Base-by-base conservation (phyloP, 2,113 vertebrate genomes). In the Campylorhamphus procurvoides region DNA sequence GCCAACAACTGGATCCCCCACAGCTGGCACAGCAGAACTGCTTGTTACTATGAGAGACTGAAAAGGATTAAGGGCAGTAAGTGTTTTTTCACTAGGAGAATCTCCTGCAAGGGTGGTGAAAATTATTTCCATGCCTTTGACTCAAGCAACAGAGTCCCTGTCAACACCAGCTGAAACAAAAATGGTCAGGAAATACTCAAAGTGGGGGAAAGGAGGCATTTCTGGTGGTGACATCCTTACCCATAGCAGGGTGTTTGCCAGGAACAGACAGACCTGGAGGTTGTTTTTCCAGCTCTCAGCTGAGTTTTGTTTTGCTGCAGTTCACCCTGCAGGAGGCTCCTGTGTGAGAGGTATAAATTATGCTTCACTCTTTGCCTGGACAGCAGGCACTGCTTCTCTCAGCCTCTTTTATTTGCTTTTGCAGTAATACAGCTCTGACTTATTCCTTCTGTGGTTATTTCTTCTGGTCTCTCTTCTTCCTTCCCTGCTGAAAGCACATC, bases 281-380 rank as follows among this genome's bases (percentile, higher is more conserved):
- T 0, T 69, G 60, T 53, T 89, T 88, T 78, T 27, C 33, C 67
- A 85, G 16, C 69, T 87, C 31, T 90, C 46, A 62, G 22, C 31
- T 49, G 58, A 83, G 59, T 28, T 88, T 91, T 90, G 64, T 86
- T 95, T 93, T 91, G 73, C 69, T 76, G 67, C n/a, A 69, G 78
- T 87, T 90, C 50, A 44, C 37, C 55, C 85, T 85, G 66, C 91
- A 87, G 53, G 66, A 80, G 64, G 35, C 69, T 81, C 39, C 42
- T 83, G 33, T n/a, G 33, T 59, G 7, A 95, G 39, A 59, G 10
- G 17, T 74, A 42, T 86, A 90, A 83, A 81, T 96, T 94, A 50
- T 60, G 58, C 60, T 83, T 89, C 63, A 16, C 14, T 80, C 50
- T 76, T 47, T 27, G 39, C 19, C 72, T 87, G 72, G 66, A 58